Base-by-base conservation (phyloP, 2,797 vertebrate species). In the Oryzias dopingdopingensis region DNA sequence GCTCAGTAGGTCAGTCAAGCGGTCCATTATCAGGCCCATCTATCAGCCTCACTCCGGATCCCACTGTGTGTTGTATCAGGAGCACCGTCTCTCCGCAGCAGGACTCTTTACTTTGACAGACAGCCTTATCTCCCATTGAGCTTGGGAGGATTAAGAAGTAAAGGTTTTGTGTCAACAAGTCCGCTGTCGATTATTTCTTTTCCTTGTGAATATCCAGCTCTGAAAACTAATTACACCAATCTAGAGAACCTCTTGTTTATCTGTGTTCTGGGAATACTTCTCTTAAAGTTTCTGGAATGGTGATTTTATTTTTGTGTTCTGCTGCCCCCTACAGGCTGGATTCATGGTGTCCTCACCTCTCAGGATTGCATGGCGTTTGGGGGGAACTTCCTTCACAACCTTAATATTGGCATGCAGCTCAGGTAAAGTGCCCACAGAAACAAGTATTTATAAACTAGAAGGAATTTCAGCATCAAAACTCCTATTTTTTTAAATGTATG, bases 291-390 rank as follows among this genome's bases (percentile, higher is more conserved):
- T 37, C 8, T 37, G 10, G 12, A 2, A 13, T 3, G 10, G n/a
- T 56, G 5, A 77, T 47, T 1, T 0, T 14, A 18, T 18, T 22
- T 22, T 3, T 69, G 71, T 80, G 42, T 64, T 86, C 6, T 85
- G 77, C 52, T 45, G 62, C 85, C 87, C 76, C 62, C 82, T 81
- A 50, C 92, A 99, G 97, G 97, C 83, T 99, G 97, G 97, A 99
- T 99, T 86, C 97, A 99, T 8, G 97, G 91, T 72, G 97, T 99
- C 85, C 94, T 98, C 86, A 99, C 97, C 53, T 97, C 97, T 95
- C 95, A 98, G 93, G 97, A 99, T 91, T 98, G 96, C 92, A 99
- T 99, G 96, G 97, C 97, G 55, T 99, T 98, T 55, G 97, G 97
- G 74, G 97, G 97, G 65, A 99, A 99, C 88, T 99, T 99, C 90